Base-by-base conservation (phyloP, 2,888 invertebrate species). In the Agonopterix alstromeriana region DNA sequence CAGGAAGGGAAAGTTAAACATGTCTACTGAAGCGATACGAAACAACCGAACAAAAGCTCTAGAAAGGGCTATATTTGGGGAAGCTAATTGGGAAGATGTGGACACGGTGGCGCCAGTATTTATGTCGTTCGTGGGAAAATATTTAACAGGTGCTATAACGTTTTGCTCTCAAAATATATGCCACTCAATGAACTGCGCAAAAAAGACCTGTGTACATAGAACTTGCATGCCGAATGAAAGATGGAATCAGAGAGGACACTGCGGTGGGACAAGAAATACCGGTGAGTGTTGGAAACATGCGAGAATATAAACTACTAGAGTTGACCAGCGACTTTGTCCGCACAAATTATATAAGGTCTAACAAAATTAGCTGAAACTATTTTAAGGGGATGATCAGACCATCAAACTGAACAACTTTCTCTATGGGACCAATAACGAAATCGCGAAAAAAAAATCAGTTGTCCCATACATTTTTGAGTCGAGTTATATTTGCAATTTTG, bases 41-140 rank as follows among this genome's bases (percentile, higher is more conserved):
- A 65, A 59, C 27, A 78, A 85, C 53, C 79, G 72, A 38, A 78
- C 77, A 3, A 63, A 58, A 51, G 73, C 68, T 27, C 55, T 85
- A 50, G 81, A 85, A 60, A 73, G 75, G 53, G 83, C 78, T 42
- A 79, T 86, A 71, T 86, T 86, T 53, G 83, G 83, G 27, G 68
- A 83, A 38, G 75, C 82, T 1, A 70, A 88, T 53, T 87, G 88
- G 87, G 69, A 82, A 52, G 81, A 88, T 49, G 66, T 85, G 3
- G 79, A 78, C 49, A 65, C 73, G n/a, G 74, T 86, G 8, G 80
- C 73, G 10, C 84, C 85, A 11, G 75, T 77, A 9, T 83, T 87
- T 50, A 69, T 83, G 59, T 82, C 84, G 8, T 84, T 85, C 53
- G 70, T 86, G 7, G 88, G 88, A 9, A 88, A 88, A 74, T 82